Base-by-base conservation (phyloP, 2,113 vertebrate genomes). In the Corythoichthys haematopterus region DNA sequence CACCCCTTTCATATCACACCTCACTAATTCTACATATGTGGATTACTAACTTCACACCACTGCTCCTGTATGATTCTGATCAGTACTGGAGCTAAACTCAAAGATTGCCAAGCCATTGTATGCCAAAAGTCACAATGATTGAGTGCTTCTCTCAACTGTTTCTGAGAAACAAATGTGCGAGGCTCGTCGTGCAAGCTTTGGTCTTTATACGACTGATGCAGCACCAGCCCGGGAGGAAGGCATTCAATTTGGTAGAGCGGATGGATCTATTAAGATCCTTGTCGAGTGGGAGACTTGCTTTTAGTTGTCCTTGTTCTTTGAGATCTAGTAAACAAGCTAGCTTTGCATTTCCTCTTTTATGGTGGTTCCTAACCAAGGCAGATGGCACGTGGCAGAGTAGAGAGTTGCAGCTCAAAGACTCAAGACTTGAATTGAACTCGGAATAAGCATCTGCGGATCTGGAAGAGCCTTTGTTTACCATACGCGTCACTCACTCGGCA, bases 381-480 rank as follows among this genome's bases (percentile, higher is more conserved):
- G 57, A 38, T 59, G 57, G 57, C 36, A n/a, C 50, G 6, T 52
- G 50, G 50, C 16, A 52, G 16, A 16, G 50, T 28, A 56, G 11
- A 46, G 10, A 62, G 43, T 62, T 46, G 60, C 40, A 28, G 60
- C 60, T 62, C 43, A 62, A 33, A 62, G 60, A 62, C 9, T 14
- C 60, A 62, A 46, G n/a, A 46, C 60, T 61, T 45, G 38, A 61
- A 45, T 28, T 45, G 40, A 16, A 14, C 40, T 45, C 10, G 59
- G 16, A 45, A 45, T 12, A 40, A 61, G 38, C 60, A 46, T 62
- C 60, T 62, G 60, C 28, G 60, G 11, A 28, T 62, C 45, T 62
- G 60, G 43, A 62, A 62, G 60, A n/a, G 43, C 40, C 20, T 33
- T 46, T 62, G 60, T 62, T 62, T 62, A 40, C 38, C 20, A 10